Conservation (phyloP, 1,140 invertebrate species). For the Ylistrum balloti region DNA sequence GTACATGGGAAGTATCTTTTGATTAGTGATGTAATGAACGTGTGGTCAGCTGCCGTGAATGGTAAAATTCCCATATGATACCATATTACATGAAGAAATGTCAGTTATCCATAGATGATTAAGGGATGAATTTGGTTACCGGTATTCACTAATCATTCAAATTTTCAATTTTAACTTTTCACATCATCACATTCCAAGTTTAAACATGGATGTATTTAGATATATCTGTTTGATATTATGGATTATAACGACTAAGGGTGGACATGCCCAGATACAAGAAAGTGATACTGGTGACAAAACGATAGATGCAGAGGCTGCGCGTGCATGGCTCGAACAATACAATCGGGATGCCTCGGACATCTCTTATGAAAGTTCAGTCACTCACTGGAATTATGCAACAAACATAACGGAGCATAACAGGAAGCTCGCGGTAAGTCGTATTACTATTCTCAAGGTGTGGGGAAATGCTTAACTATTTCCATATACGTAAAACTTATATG, state of each 20-base stretch:
- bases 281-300: not conserved
- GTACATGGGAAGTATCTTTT: too few species aligned
- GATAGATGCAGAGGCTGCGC: not conserved
- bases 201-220: not conserved
- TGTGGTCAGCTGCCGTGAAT: too few species aligned
- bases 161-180: too few species aligned
- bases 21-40: too few species aligned
- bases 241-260: not conserved
- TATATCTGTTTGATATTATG: not conserved
- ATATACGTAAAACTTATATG: too few species aligned
- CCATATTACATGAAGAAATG: too few species aligned
- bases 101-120: too few species aligned
- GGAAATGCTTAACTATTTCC: too few species aligned
- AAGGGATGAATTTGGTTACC: too few species aligned
- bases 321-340: slow-evolving; percentile 51
- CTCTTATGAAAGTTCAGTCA: slow-evolving; percentile 30
- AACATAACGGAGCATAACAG: slow-evolving; percentile 76
- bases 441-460: too few species aligned
- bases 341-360: slow-evolving; percentile 58
- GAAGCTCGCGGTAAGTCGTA: slow-evolving; percentile 63
- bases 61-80: too few species aligned
- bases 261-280: not conserved
- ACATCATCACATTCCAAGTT: not conserved
- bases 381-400: slow-evolving; percentile 69
- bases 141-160: too few species aligned